A percentile compares a stretch with the other conserved stretches of the same genome.
These are phyloP conservation scores for Teleopsis dalmanni DNA, from an alignment of 1,140 invertebrate genomes.

Conservation along the genomic window DNA sequence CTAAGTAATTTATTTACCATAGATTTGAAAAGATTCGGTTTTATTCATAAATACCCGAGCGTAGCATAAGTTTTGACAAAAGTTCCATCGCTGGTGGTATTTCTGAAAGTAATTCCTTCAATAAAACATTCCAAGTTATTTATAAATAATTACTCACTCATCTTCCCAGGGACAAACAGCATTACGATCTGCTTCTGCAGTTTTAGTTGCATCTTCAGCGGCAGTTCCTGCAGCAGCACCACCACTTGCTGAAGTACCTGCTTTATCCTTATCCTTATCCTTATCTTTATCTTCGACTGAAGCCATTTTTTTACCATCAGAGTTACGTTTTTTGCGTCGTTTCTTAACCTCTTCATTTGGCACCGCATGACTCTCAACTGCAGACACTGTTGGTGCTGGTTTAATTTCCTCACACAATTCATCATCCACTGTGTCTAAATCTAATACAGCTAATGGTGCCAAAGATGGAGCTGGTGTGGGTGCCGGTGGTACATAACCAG, in stretches of 20 bases:
- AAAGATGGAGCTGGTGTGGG: constrained; percentile 39
- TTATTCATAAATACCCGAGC: constrained; percentile 74
- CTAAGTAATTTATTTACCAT: constrained; percentile 29
- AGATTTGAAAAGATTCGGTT: constrained; percentile 27
- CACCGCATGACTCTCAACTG: constrained; percentile 2
- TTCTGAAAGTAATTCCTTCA: constrained; percentile 50
- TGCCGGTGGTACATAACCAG: constrained; percentile 32
- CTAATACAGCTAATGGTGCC: constrained; percentile 57
- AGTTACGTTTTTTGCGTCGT: constrained; percentile 37
- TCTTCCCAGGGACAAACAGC: constrained; percentile 84
- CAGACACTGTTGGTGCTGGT: constrained; percentile 4
- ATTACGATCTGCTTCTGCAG: constrained; percentile 48
- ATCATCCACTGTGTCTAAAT: constrained; percentile 57
- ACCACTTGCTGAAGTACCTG: constrained; percentile 13
- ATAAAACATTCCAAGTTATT: background rate
- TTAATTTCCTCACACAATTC: constrained; percentile 38
- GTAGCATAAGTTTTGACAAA: constrained; percentile 87
- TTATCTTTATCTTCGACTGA: constrained; percentile 29
- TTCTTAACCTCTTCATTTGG: constrained; percentile 28
- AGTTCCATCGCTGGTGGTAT: constrained; percentile 72
- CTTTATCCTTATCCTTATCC: constrained; percentile 14
- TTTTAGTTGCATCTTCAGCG: constrained; percentile 2
- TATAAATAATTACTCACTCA: constrained; percentile 59
- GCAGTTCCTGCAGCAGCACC: constrained; percentile 35
- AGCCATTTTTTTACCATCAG: constrained; percentile 26